Evolutionary conservation across 30 jellyfish, hydroid and myxozoan species (phyloP), one percentile per base, ranked within the genome.

Genomic region (Cassiopea xamachana): DNA sequence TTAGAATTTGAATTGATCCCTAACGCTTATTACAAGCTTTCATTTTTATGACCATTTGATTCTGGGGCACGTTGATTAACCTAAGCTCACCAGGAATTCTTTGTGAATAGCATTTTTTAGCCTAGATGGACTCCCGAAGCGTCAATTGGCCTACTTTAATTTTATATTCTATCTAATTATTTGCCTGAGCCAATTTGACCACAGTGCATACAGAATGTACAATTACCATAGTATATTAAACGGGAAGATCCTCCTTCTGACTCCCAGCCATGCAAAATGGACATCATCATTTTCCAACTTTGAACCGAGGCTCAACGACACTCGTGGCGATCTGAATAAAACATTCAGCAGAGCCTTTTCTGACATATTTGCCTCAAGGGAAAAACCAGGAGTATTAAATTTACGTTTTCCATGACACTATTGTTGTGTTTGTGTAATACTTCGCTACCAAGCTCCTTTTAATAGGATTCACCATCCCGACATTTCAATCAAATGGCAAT

Each of bases 281-380:
- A 55, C 12, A 55, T 6, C 64, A 3, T 55, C 64, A 55, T 55
- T 55, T 55, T 10, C 7, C 64, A 55, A 55, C 39, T 55, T 55
- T 55, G 64, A 55, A 55, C 12, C 64, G 7, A 6, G 64, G 12
- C 80, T 71, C 80, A 27, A 27, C 39, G 39, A 27, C 39, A 7
- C 80, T 71, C 80, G 58, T 71, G 80, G 1, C 15, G 15, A 12
- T 7, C 27, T 71, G 50, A 71, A 71, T 71, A 7, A 71, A 71
- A 43, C 50, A 71, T 19, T 71, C 16, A 43, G 27, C 27, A 19
- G 55, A 43, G 6, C n/a, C 7, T 19, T 4, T 2, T 16, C 7
- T 71, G 80, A 71, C 80, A 55, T 71, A 71, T 1, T 71, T 71
- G 80, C 80, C 80, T 71, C 51, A 43, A 19, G 80, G 80, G 64